Evolutionary conservation across 1,140 invertebrate genomes (phyloP).

Genomic region (Hesperophylax magnus): DNA sequence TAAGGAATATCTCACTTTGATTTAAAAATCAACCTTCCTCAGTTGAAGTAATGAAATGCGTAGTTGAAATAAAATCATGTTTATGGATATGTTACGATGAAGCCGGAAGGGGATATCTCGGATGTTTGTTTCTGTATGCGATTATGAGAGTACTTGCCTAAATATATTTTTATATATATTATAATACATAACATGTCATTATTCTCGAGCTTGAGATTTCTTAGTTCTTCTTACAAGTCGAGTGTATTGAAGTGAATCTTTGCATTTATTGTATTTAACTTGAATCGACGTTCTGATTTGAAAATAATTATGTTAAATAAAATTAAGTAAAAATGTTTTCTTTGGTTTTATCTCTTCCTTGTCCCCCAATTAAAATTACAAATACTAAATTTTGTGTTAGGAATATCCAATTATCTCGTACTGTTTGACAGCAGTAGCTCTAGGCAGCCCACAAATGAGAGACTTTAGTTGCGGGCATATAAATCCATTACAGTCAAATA

Average conservation of each 20-base stretch:
- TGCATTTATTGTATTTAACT: constrained; percentile 52
- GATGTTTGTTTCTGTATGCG: neutral
- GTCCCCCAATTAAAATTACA: neutral
- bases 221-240: constrained; percentile 41
- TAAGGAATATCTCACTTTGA: too few species aligned
- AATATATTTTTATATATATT: constrained; percentile 25
- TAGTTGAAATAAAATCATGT: too few species aligned
- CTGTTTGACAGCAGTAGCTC: too few species aligned
- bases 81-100: too few species aligned
- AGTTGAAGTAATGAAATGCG: too few species aligned
- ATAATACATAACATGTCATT: neutral
- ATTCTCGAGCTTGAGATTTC: constrained; percentile 41
- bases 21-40: too few species aligned
- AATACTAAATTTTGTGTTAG: too few species aligned
- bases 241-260: constrained; percentile 40
- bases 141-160: constrained; percentile 14
- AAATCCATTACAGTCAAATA: too few species aligned
- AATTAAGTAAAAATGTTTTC: constrained; percentile 44
- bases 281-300: constrained; percentile 44
- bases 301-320: constrained; percentile 52
- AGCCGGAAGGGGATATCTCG: neutral
- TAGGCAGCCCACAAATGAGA: too few species aligned
- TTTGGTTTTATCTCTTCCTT: constrained; percentile 9
- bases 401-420: too few species aligned
- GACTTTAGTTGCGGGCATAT: too few species aligned